Base-by-base conservation (phyloP, 1,140 invertebrate species). In the Drosophila lacertosa region DNA sequence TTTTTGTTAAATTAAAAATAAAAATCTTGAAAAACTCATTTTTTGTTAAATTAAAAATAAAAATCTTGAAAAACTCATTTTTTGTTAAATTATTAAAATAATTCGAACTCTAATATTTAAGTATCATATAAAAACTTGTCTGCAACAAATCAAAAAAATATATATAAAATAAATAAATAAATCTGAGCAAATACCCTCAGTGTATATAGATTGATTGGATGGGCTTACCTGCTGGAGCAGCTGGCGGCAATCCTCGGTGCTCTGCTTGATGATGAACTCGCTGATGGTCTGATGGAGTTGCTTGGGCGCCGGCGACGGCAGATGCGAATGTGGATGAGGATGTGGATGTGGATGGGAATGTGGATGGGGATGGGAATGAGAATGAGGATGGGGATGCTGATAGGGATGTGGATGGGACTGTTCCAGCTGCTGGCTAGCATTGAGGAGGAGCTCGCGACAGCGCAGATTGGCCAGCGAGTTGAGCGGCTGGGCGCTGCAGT, bases 201-300 rank as follows among this genome's bases (percentile, higher is more conserved):
- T 26, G 26, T 7, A 50, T 50, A 24, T 15, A 24, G 13, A 32
- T 4, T 4, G 4, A 16, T n/a, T 6, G 10, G 1, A 20, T 6
- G 22, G 24, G 4, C 1, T 45, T 16, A 91, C 89, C 74, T 93
- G 93, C 68, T 93, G 93, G 22, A 93, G 72, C 40, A 94, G 86
- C 74, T 93, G 90, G 69, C 94, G 89, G 74, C 94, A 93, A 81
- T 94, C 93, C 86, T 94, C 92, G 71, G 93, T 93, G 15, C 93
- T 94, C 83, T 94, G 93, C 84, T 94, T 94, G 50, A 94, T 89
- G 51, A 94, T 94, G 70, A 93, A 93, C 67, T 94, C 89, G 62
- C 75, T 86, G 26, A 90, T 86, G 48, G 89, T 90, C 44, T 88
- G 78, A 15, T 90, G 84, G 2, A 80, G 74, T 18, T 83, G 75